Evolutionary conservation across 1,140 invertebrate species (phyloP).

Genomic region (Sitophilus oryzae): DNA sequence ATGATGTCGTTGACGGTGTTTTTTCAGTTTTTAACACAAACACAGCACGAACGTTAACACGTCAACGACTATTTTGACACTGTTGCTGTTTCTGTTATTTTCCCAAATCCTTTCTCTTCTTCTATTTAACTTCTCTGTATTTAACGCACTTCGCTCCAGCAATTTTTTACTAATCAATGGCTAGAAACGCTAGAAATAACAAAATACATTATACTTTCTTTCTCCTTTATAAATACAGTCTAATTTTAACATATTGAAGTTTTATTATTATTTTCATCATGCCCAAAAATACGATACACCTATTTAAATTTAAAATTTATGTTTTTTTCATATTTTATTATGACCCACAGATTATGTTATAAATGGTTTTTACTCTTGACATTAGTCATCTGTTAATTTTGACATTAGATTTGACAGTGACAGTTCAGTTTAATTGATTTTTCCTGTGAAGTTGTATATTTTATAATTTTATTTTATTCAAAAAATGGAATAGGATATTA

Average conservation of each 20-base stretch:
- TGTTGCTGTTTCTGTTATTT: conserved; percentile 4
- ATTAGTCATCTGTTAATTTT: too few species aligned
- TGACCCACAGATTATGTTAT: too few species aligned
- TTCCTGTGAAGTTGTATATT: background rate
- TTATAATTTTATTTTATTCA: background rate
- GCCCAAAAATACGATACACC: too few species aligned
- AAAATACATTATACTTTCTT: too few species aligned
- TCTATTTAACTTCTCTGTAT: too few species aligned
- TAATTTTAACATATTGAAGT: too few species aligned
- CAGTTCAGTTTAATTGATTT: background rate
- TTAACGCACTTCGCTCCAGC: background rate
- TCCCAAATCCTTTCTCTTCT: conserved; percentile 10
- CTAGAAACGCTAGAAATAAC: background rate
- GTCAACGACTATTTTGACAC: conserved; percentile 15
- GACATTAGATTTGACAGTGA: too few species aligned
- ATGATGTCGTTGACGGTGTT: background rate
- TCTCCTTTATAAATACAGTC: too few species aligned
- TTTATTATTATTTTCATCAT: too few species aligned
- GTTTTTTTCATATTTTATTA: too few species aligned
- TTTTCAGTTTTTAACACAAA: conserved; percentile 1
- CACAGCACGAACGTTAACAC: conserved; percentile 10
- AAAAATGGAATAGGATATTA: background rate
- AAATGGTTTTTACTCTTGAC: too few species aligned
- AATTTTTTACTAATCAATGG: background rate
- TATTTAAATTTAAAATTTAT: too few species aligned